A percentile compares a stretch with the other conserved stretches of the same genome.
Evolutionary conservation across 2,797 vertebrate genomes (phyloP).

Genomic region (Gadopsis bispinosus): DNA sequence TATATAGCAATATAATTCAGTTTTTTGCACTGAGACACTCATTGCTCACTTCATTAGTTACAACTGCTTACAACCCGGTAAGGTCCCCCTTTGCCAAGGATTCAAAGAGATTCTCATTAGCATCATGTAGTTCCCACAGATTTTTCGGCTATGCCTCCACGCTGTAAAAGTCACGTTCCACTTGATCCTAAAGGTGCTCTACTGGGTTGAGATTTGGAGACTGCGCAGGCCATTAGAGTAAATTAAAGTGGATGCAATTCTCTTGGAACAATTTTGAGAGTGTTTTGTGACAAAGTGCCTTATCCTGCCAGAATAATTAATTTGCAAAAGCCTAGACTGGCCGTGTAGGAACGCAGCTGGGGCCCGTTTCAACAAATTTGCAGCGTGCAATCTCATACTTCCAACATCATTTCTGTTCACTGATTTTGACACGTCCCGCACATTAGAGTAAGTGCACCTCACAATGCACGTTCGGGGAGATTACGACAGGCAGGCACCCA

Average conservation of each 20-base stretch:
- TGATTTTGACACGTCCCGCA: slow-evolving; percentile 38
- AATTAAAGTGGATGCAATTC: slow-evolving; percentile 25
- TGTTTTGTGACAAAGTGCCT: slow-evolving; percentile 39
- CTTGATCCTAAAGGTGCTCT: slow-evolving; percentile 15
- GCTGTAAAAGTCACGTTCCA: background rate
- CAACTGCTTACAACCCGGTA: background rate
- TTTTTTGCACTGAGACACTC: background rate
- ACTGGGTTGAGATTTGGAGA: slow-evolving; percentile 1
- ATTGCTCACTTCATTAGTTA: background rate
- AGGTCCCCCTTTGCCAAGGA: background rate
- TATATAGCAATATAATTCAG: background rate
- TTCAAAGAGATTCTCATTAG: background rate
- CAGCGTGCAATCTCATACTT: slow-evolving; percentile 34
- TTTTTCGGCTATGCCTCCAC: background rate
- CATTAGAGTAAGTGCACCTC: slow-evolving; percentile 14
- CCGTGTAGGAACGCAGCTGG: slow-evolving; percentile 44
- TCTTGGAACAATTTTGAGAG: slow-evolving; percentile 22
- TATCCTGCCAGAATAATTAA: slow-evolving; percentile 33
- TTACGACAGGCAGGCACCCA: slow-evolving; percentile 17
- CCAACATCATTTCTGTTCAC: slow-evolving; percentile 17
- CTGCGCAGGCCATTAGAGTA: slow-evolving; percentile 12
- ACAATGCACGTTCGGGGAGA: slow-evolving; percentile 5
- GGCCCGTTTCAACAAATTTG: slow-evolving; percentile 45
- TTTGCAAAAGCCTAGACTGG: slow-evolving; percentile 31
- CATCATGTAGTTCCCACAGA: background rate